phyloP scores from a whole-genome alignment of 37 sponge, comb jelly and placozoan species.

The Chondrosia reniformis region DNA sequence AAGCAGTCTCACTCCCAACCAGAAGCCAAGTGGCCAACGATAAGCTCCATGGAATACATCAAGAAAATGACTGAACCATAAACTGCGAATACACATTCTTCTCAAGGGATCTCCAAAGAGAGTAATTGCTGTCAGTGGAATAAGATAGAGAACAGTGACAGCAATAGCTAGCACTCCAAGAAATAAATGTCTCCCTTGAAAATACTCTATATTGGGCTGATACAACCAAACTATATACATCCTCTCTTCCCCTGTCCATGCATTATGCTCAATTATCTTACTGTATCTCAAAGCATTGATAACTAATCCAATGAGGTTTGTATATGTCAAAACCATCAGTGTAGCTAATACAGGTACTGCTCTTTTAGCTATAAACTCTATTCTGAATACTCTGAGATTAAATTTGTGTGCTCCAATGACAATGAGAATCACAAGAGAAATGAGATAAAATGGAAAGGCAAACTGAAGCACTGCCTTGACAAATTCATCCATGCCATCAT shows the following conservation, averaged over 20 bases:
- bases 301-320: not conserved
- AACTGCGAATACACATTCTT: not conserved
- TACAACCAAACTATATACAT: not conserved
- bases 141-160: not conserved
- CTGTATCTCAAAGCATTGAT: not conserved
- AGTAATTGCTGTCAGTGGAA: not conserved
- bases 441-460: constrained; percentile 12
- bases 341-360: constrained; percentile 18
- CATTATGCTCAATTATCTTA: too few species aligned
- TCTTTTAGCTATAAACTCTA: not conserved
- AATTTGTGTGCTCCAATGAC: constrained; percentile 6
- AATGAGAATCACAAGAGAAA: not conserved
- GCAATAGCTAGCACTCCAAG: not conserved
- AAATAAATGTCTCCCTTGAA: not conserved
- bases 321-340: constrained; percentile 13
- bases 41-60: constrained; percentile 11
- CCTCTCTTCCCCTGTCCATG: too few species aligned
- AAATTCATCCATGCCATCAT: constrained; percentile 15
- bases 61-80: constrained; percentile 1
- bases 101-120: not conserved
- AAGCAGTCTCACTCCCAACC: constrained; percentile 2
- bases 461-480: constrained; percentile 3
- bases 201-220: constrained; percentile 6
- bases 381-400: not conserved
- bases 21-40: constrained; percentile 5